These are phyloP conservation scores for Oryzaephilus surinamensis DNA, from an alignment of 1,140 invertebrate genomes.

Conservation along the genomic window DNA sequence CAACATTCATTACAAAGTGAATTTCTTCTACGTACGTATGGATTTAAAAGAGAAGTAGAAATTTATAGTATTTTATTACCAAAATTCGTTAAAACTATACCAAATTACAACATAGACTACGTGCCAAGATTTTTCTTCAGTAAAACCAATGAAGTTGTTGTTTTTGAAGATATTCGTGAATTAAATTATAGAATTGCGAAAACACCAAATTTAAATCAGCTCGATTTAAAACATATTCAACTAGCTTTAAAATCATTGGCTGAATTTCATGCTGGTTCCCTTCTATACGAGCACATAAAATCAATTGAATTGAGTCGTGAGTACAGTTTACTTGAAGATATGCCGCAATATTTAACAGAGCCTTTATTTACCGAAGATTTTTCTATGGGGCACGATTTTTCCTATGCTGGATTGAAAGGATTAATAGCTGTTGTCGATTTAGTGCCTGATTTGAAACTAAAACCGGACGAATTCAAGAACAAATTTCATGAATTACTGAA, in stretches of 20 bases:
- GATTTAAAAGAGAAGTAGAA: too few species aligned
- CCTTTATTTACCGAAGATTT: neutral
- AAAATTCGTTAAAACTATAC: too few species aligned
- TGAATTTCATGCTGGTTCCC: constrained; percentile 26
- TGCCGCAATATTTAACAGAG: neutral
- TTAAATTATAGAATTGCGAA: too few species aligned
- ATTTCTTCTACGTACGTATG: too few species aligned
- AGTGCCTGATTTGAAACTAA: constrained; percentile 21
- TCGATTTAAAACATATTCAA: constrained; percentile 18
- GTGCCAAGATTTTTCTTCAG: too few species aligned
- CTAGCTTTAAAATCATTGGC: constrained; percentile 25
- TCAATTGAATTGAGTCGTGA: constrained; percentile 6
- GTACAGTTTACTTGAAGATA: constrained; percentile 4
- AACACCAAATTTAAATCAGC: neutral
- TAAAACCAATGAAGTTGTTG: too few species aligned
- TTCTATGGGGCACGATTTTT: neutral
- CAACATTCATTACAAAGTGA: too few species aligned
- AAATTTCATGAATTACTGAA: constrained; percentile 27
- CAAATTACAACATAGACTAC: too few species aligned
- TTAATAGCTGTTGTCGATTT: constrained; percentile 4
- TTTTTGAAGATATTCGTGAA: too few species aligned
- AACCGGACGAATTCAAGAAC: too few species aligned
- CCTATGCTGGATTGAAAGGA: neutral
- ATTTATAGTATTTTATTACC: too few species aligned
- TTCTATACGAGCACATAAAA: constrained; percentile 24